A percentile compares a stretch with the other conserved stretches of the same genome.
Evolutionary conservation across 2,113 vertebrate genomes (phyloP).

Genomic region (Tapirus terrestris): DNA sequence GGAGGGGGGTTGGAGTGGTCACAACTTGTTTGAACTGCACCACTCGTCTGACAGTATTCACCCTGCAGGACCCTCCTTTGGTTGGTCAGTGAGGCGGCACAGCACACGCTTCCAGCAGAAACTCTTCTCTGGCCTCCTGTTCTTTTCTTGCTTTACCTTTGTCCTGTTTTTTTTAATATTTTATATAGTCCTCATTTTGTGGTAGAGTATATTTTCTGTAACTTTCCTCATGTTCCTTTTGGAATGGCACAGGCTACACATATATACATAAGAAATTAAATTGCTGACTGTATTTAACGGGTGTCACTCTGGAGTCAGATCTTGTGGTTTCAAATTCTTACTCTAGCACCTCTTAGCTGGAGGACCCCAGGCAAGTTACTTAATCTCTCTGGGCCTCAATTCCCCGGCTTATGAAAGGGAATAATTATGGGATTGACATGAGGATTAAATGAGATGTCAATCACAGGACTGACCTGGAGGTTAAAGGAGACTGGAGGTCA

Average conservation of each 20-base stretch:
- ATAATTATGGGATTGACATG: neutral
- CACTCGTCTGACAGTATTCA: neutral
- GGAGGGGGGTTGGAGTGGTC: too few relatives aligned
- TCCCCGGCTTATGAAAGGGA: neutral
- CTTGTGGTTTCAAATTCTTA: neutral
- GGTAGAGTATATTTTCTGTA: neutral
- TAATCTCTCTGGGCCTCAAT: neutral
- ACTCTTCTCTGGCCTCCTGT: neutral
- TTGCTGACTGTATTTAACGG: neutral
- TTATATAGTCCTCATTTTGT: neutral
- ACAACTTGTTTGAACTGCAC: neutral
- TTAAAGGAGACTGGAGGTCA: neutral
- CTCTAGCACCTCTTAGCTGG: neutral
- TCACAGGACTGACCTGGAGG: neutral
- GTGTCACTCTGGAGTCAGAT: neutral
- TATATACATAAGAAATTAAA: neutral
- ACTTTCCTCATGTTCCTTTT: neutral
- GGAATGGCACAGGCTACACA: neutral
- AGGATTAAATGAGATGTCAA: neutral
- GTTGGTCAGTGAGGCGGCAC: neutral
- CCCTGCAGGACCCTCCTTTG: neutral
- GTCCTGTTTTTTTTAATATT: neutral
- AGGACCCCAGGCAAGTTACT: neutral
- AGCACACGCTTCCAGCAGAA: neutral
- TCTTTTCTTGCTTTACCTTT: slow-evolving; percentile 10